Percentiles rank a stretch among this genome's conserved stretches.
These are phyloP conservation scores for Chrysemys picta DNA, from an alignment of 2,113 vertebrate species.

Conservation along the genomic window DNA sequence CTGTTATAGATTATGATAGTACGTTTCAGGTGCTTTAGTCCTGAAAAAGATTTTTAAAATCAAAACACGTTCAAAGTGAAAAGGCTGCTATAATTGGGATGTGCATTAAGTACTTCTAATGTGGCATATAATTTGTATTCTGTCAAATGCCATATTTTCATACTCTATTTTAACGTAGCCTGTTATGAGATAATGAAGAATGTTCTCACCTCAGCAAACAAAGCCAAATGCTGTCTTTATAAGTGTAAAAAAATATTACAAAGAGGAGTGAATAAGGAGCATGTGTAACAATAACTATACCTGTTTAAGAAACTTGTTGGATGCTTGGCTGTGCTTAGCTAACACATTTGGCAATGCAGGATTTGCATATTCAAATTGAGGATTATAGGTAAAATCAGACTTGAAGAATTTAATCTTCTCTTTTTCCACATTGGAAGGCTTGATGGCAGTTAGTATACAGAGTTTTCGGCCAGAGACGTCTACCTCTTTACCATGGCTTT, in stretches of 20 bases:
- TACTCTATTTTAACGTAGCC: background rate
- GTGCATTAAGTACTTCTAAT: background rate
- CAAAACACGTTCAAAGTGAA: background rate
- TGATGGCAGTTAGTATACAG: slow-evolving; percentile 92
- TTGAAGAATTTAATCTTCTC: slow-evolving; percentile 91
- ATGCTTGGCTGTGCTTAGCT: slow-evolving; percentile 86
- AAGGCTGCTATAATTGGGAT: background rate
- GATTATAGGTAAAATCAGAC: slow-evolving; percentile 89
- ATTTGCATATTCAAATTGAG: slow-evolving; percentile 92
- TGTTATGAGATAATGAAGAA: background rate
- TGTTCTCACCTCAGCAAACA: background rate
- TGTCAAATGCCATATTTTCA: background rate
- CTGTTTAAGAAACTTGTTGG: slow-evolving; percentile 89
- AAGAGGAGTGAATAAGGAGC: background rate
- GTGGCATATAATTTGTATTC: background rate
- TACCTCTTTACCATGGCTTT: slow-evolving; percentile 67
- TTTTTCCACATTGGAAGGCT: slow-evolving; percentile 91
- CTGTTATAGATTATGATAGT: background rate
- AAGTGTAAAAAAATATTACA: background rate
- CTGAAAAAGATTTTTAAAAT: background rate
- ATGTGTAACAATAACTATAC: slow-evolving; percentile 60
- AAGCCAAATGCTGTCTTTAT: background rate
- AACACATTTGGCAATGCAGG: slow-evolving; percentile 82
- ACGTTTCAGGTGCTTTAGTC: background rate
- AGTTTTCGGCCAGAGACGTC: slow-evolving; percentile 81